Percentiles rank a stretch among this genome's conserved stretches.
These are phyloP conservation scores for Leistus spinibarbis DNA, from an alignment of 2,888 invertebrate genomes.

Conservation along the genomic window DNA sequence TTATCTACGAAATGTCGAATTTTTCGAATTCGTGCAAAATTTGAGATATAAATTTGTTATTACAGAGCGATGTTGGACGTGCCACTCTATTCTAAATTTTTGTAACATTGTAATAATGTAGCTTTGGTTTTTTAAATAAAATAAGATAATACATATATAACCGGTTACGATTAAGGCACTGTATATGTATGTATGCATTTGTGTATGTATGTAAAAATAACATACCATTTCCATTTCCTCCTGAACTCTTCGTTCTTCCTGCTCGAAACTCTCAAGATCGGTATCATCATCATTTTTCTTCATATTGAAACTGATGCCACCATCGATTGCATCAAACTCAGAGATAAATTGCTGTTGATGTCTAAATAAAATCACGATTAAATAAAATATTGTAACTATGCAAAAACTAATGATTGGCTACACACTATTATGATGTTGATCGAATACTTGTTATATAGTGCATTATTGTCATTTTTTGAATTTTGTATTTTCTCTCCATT, in stretches of 20 bases:
- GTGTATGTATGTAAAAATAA: no score
- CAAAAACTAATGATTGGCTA: neutral
- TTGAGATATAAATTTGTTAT: no score
- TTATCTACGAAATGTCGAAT: no score
- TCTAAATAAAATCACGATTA: slow-evolving; percentile 4
- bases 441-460: neutral
- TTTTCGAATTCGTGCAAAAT: no score
- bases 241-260: slow-evolving; percentile 60
- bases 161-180: no score
- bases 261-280: slow-evolving; percentile 61
- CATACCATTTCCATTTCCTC: slow-evolving; percentile 57
- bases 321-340: slow-evolving; percentile 18
- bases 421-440: neutral
- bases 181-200: no score
- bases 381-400: neutral
- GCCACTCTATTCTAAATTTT: no score
- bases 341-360: slow-evolving; percentile 9
- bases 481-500: neutral
- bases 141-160: no score
- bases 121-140: no score
- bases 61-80: no score
- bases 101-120: no score
- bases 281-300: slow-evolving; percentile 53
- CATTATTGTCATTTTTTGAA: neutral
- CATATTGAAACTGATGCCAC: slow-evolving; percentile 26